Evolutionary conservation across 2,113 vertebrate species (phyloP).

Genomic region (Glaucomys volans): DNA sequence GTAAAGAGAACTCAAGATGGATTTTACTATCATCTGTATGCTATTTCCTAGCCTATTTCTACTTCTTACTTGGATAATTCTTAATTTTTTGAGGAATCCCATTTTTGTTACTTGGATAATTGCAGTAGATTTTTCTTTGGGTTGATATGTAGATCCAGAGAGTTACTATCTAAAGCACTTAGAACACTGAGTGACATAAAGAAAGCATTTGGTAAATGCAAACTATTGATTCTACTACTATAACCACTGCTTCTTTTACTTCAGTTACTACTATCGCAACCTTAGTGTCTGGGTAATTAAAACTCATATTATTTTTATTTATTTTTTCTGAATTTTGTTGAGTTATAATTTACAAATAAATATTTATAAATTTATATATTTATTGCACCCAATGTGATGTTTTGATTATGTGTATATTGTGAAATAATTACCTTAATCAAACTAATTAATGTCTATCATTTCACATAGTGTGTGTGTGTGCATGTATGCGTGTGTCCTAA

Average conservation of each 20-base stretch:
- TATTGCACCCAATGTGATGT: not conserved
- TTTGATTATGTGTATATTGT: not conserved
- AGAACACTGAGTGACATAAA: not conserved
- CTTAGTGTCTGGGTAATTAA: not conserved
- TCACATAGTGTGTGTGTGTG: not conserved
- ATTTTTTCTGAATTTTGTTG: not conserved
- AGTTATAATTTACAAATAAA: not conserved
- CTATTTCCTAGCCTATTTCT: not conserved
- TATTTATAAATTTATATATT: not conserved
- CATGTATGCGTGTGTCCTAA: not conserved
- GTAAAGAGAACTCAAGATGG: not conserved
- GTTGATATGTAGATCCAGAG: not conserved
- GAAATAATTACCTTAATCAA: not conserved
- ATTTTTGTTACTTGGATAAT: not conserved
- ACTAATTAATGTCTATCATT: not conserved
- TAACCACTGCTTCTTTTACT: not conserved
- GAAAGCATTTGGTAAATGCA: not conserved
- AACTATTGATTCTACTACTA: not conserved
- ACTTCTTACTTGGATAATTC: not conserved
- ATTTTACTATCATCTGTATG: not conserved
- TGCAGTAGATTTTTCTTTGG: not conserved
- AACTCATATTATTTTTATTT: not conserved
- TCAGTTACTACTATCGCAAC: not conserved
- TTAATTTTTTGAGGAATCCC: too few species aligned
- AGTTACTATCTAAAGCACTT: not conserved